Evolutionary conservation across 2,797 vertebrate species (phyloP).

Genomic region (Brotula barbata): DNA sequence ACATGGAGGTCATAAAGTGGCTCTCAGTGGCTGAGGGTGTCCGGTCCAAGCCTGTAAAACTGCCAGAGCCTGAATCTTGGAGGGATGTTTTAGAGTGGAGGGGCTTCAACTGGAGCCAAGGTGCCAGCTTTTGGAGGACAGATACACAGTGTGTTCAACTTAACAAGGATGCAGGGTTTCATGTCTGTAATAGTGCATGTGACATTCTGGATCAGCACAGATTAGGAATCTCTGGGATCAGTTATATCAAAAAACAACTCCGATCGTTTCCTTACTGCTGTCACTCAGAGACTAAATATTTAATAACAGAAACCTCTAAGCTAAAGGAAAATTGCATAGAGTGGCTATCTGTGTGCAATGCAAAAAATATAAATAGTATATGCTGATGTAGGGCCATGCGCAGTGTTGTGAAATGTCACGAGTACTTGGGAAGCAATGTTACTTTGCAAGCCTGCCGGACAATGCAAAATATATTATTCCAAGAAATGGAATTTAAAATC

Average conservation of each 20-base stretch:
- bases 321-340: conserved; percentile 50
- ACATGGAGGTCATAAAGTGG: conserved; percentile 78
- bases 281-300: conserved; percentile 52
- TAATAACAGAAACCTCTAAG: conserved; percentile 42
- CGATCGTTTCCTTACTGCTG: conserved; percentile 29
- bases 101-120: conserved; percentile 26
- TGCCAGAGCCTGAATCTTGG: conserved; percentile 64
- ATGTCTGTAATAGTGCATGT: conserved; percentile 8
- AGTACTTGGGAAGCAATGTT: conserved; percentile 49
- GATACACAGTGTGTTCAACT: background rate
- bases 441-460: conserved; percentile 56
- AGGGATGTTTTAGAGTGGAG: conserved; percentile 42
- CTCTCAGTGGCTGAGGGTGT: conserved; percentile 69
- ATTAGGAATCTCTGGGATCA: background rate
- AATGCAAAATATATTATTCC: conserved; percentile 49
- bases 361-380: conserved; percentile 74
- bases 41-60: conserved; percentile 69
- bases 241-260: conserved; percentile 14
- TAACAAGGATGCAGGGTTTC: conserved; percentile 3
- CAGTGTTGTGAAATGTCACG: conserved; percentile 47
- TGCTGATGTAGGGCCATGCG: conserved; percentile 71
- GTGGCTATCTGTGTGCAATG: conserved; percentile 64
- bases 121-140: conserved; percentile 17
- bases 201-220: background rate
- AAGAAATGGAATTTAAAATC: conserved; percentile 42